Base-by-base conservation (phyloP, 1,140 invertebrate species). In the Atta cephalotes region DNA sequence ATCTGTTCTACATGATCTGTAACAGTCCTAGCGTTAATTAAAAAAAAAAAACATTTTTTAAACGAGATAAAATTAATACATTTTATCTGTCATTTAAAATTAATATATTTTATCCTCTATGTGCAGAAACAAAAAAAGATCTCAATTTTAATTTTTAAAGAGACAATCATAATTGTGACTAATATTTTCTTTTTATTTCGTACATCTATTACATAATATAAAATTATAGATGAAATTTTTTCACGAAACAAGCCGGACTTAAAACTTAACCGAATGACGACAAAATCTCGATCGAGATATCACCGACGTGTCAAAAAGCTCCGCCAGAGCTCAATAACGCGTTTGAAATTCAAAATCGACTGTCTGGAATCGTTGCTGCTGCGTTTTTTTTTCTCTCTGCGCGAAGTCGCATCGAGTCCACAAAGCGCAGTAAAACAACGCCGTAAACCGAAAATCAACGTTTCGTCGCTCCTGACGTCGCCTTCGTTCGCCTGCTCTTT, bases 361-460 rank as follows among this genome's bases (percentile, higher is more conserved):
- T 28, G 80, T 74, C 70, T 84, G 70, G 56, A 62, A 74, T 84
- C 70, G 70, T 74, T 62, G 80, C 28, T 72, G 35, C 6, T 18
- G 12, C 53, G 21, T n/a, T 25, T 68, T 58, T 45, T 71, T 31
- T 63, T 14, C 39, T 4, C 56, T n/a, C 25, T 51, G 3, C 35
- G 18, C 21, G 18, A 62, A 84, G 56, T 74, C 56, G 58, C 56
- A 63, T 49, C 49, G 49, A 49, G 78, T 56, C 21, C 56, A 84
- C 70, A 84, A 84, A 84, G 80, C 70, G 45, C 28, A 56, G 70
- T 84, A 84, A 84, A 84, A 84, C 80, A 84, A 84, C 56, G 58
- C 80, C 70, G 68, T 84, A 84, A 84, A 84, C 80, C 80, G 70
- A 84, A 84, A 84, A 84, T 84, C 80, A 84, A 84, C 80, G 51